Evolutionary conservation across 2,113 vertebrate genomes (phyloP), one percentile per base, ranked within the genome.

Genomic region (Anser brachyrhynchus): DNA sequence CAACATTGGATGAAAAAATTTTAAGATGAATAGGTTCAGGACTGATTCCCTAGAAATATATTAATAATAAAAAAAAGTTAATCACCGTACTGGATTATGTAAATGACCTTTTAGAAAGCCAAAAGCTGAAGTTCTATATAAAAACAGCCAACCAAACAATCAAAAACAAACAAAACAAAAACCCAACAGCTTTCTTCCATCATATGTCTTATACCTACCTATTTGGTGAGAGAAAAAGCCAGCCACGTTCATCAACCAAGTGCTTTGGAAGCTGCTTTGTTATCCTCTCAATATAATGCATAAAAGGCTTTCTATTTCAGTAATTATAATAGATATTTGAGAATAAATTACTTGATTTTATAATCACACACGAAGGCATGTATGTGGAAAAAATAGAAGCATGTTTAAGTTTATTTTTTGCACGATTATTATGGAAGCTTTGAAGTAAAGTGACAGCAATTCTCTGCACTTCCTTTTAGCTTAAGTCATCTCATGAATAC

Each of bases 1-100:
- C 99, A 80, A 99, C 99, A 59, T 99, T 97, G 44, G 99, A 98
- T 26, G 99, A 99, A 98, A 99, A 99, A 96, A 99, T 98, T 97
- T 99, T 99, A 82, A 99, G 98, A 91, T 99, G 99, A 97, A 99
- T 99, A 7, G 99, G 99, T 91, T 99, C 99, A 92, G 98, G 98
- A 92, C 99, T 99, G 86, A 99, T 99, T 22, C 99, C 99, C 99
- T 99, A 96, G 19, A 97, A 97, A 96, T 67, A 72, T 10, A 91
- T 92, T 77, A 92, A 84, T 74, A 89, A 89, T 5, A 92, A 76
- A 35, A 13, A 85, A 54, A 33, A 41, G 51, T 72, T 16, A 79
- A 76, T 71, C 58, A 84, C 4, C 37, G 8, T 8, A 55, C 13
- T 66, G 17, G 11, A 58, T 73, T 89, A 65, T 31, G 72, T 66